Percentiles rank a stretch among this genome's conserved stretches.
phyloP scores from a whole-genome alignment of 2,113 vertebrate genomes.

The Elaphurus davidianus region DNA sequence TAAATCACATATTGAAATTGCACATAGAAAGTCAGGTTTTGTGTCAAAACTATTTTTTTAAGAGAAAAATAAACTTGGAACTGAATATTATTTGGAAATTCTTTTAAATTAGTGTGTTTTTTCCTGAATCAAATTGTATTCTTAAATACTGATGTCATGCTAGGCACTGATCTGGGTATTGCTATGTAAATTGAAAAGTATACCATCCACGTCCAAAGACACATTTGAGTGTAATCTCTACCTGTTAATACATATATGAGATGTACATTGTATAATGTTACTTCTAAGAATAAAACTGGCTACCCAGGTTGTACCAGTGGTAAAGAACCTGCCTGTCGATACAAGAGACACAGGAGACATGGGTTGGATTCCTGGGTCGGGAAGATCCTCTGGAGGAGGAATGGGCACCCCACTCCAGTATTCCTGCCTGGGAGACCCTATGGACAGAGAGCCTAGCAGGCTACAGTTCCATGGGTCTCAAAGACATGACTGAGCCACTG shows the following conservation, averaged over 20 bases:
- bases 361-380: accelerated
- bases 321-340: neutral
- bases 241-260: neutral
- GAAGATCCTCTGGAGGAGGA: neutral
- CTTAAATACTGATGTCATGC: neutral
- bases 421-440: neutral
- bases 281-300: neutral
- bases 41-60: neutral
- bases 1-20: neutral
- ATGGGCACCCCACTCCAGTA: neutral
- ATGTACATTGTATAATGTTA: neutral
- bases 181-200: neutral
- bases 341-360: neutral
- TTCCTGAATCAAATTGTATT: neutral
- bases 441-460: neutral
- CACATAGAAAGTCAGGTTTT: neutral
- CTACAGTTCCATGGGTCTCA: neutral
- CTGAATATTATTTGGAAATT: neutral
- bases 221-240: neutral
- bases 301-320: neutral
- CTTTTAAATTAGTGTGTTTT: neutral
- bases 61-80: neutral
- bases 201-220: neutral
- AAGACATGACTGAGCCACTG: neutral
- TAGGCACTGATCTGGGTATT: neutral